Evolutionary conservation across 2,797 vertebrate genomes (phyloP).

Genomic region (Cheirogaleus major): DNA sequence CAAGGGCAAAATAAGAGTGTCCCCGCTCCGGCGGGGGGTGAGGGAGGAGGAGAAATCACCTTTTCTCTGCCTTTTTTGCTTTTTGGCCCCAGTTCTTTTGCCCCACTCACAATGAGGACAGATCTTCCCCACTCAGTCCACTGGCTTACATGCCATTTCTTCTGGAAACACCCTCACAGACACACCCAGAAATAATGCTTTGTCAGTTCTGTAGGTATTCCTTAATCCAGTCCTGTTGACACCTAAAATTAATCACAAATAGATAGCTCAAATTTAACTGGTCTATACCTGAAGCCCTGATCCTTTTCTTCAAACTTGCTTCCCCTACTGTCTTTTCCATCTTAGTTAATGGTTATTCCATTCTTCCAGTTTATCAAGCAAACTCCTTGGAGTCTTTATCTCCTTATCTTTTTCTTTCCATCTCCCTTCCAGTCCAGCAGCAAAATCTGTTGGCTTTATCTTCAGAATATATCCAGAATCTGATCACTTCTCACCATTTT

Average conservation of each 20-base stretch:
- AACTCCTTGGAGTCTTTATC: not conserved
- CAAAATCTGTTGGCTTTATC: conserved; percentile 3
- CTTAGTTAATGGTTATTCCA: not conserved
- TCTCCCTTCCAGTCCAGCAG: not conserved
- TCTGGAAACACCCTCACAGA: not conserved
- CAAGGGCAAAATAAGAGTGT: no score
- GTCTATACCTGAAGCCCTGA: not conserved
- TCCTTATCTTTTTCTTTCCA: not conserved
- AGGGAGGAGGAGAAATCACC: no score
- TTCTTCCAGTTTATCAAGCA: not conserved
- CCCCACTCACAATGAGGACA: not conserved
- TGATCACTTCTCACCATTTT: not conserved
- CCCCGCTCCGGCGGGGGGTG: no score
- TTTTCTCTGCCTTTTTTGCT: not conserved
- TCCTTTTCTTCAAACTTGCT: not conserved
- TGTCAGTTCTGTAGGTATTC: not conserved
- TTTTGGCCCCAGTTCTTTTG: not conserved
- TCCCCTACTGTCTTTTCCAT: not conserved
- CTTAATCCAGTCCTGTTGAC: not conserved
- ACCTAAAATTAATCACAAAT: not conserved
- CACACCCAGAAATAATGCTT: not conserved
- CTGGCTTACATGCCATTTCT: not conserved
- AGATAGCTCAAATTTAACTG: not conserved
- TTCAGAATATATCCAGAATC: conserved; percentile 24
- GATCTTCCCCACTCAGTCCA: not conserved